A percentile compares a stretch with the other conserved stretches of the same genome.
These are phyloP conservation scores for Pontoporia blainvillei DNA, from an alignment of 2,113 vertebrate genomes.

Conservation along the genomic window DNA sequence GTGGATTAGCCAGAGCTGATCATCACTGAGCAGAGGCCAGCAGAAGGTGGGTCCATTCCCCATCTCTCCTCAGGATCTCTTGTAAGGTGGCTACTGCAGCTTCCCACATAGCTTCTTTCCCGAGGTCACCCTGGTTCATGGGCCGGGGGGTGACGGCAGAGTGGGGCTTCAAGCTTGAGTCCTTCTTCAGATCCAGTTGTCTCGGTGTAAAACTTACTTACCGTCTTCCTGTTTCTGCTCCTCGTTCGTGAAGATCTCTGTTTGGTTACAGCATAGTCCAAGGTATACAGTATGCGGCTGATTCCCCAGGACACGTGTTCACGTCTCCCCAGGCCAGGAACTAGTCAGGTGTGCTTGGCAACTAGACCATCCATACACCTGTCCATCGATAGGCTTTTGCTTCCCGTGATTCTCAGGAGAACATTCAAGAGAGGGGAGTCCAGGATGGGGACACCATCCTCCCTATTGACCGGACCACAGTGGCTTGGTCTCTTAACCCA, in stretches of 20 bases:
- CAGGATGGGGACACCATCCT: not conserved
- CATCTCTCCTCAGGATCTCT: not conserved
- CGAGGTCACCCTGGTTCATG: accelerated
- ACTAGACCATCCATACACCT: too few relatives aligned
- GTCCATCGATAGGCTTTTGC: not conserved
- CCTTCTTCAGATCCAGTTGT: not conserved
- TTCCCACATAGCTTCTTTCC: not conserved
- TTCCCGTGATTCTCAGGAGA: not conserved
- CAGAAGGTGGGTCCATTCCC: not conserved
- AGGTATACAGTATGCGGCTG: accelerated
- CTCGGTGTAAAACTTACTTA: accelerated
- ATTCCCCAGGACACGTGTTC: not conserved
- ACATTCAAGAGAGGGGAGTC: not conserved
- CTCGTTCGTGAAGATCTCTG: accelerated
- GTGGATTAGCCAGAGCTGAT: not conserved
- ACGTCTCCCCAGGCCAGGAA: not conserved
- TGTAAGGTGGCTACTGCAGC: accelerated
- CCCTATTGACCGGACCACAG: accelerated
- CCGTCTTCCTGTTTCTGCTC: not conserved
- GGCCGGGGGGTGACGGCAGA: not conserved
- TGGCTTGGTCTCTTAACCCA: not conserved
- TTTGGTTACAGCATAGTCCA: too few relatives aligned
- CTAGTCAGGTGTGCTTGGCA: not conserved
- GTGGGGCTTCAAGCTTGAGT: accelerated
- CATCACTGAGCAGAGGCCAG: not conserved